Evolutionary conservation across 2,888 invertebrate genomes (phyloP), one percentile per base, ranked within the genome.

Genomic region (Papilio protenor): DNA sequence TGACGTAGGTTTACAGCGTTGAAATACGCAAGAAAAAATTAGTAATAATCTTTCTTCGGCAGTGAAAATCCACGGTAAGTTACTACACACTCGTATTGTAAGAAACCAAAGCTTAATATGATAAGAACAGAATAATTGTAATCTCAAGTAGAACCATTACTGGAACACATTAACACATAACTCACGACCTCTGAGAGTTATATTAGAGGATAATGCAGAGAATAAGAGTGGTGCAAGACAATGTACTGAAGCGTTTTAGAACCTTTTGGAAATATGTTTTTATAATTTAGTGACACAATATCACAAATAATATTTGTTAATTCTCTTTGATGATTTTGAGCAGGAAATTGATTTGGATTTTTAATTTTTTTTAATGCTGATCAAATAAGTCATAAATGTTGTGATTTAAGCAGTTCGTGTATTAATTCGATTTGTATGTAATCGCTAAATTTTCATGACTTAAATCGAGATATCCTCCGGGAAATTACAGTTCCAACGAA

Each of bases 401-500:
- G 33, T 5, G 33, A 33, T 33, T 33, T 33, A 33, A 33, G 33
- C 3, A 33, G 3, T 33, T 6, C 33, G 40, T 8, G 40, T 40
- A 40, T 40, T 40, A 40, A 40, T 40, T 40, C 8, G 0, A 40
- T 8, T 40, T 6, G 16, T 18, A 18, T 18, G 0, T 33, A 27
- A 52, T 71, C 66, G 74, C 77, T 72, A 45, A 64, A 72, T 73
- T 79, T 79, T 80, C 75, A 23, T 81, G 74, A 81, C 84, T 86
- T 86, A 78, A 16, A 72, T 85, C 87, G 81, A 66, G 70, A 72
- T 71, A 82, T 88, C 93, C 93, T 90, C 81, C 88, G 93, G 92
- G 93, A 93, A 93, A 93, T 92, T 92, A 91, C 91, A 90, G 90
- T 89, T 91, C 90, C 87, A 87, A 88, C 90, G 91, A 93, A 93